A percentile compares a stretch with the other conserved stretches of the same genome.
These are phyloP conservation scores for Maniola hyperantus DNA, from an alignment of 2,888 invertebrate genomes.

Conservation along the genomic window DNA sequence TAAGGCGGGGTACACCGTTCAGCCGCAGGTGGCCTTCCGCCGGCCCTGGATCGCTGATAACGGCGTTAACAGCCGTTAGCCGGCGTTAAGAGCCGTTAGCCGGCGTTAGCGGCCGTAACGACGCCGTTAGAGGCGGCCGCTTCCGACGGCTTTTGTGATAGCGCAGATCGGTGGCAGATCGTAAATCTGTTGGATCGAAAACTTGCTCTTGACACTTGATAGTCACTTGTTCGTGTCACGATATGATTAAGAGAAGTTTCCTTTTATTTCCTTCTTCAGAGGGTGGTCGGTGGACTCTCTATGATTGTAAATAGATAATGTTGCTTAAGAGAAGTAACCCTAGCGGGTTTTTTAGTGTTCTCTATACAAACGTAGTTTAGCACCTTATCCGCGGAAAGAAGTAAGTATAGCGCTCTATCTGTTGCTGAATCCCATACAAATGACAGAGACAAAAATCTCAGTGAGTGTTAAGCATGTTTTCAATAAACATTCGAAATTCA, in stretches of 20 bases:
- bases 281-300: too few species aligned
- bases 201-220: background rate
- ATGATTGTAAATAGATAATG: too few species aligned
- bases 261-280: too few species aligned
- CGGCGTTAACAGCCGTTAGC: conserved; percentile 73
- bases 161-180: conserved; percentile 45
- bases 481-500: too few species aligned
- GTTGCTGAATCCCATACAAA: too few species aligned
- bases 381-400: too few species aligned
- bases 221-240: background rate
- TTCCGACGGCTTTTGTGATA: conserved; percentile 70
- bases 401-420: too few species aligned
- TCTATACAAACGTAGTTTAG: too few species aligned
- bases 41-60: conserved; percentile 69
- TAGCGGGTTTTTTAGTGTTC: too few species aligned
- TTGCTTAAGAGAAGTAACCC: too few species aligned
- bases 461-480: too few species aligned
- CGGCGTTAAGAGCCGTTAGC: conserved; percentile 70
- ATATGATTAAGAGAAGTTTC: background rate
- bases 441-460: too few species aligned
- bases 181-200: conserved; percentile 45
- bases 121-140: conserved; percentile 76
- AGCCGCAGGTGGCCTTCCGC: conserved; percentile 74
- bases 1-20: conserved; percentile 71
- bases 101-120: conserved; percentile 75